These are phyloP conservation scores for Caenorhabditis remanei DNA, from an alignment of 1,140 invertebrate species.

Conservation along the genomic window DNA sequence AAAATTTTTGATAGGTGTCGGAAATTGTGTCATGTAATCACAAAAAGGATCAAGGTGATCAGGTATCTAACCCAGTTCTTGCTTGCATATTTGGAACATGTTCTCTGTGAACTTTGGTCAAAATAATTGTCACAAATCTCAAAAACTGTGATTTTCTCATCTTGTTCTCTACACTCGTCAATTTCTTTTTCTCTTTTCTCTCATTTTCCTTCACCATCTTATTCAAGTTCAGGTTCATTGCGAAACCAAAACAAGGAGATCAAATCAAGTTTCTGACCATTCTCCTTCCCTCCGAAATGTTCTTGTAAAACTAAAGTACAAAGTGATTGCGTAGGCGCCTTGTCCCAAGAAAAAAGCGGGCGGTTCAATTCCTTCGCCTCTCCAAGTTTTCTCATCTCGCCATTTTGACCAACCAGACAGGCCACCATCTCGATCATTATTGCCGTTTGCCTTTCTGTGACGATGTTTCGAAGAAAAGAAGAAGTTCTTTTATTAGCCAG, in stretches of 20 bases:
- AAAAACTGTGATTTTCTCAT: not conserved
- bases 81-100: not conserved
- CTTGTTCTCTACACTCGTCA: not conserved
- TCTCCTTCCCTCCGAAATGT: not conserved
- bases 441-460: not conserved
- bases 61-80: too few species aligned
- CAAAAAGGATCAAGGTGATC: not conserved
- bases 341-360: not conserved
- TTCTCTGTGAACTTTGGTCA: not conserved
- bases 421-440: constrained; percentile 5
- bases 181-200: not conserved
- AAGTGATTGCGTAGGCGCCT: constrained; percentile 42
- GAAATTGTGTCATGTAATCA: too few species aligned
- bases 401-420: constrained; percentile 29
- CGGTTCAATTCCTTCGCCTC: not conserved
- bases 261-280: constrained; percentile 48
- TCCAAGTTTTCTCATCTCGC: constrained; percentile 5
- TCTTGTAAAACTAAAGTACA: constrained; percentile 37
- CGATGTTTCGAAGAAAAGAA: not conserved
- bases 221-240: not conserved
- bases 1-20: too few species aligned
- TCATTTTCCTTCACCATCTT: not conserved
- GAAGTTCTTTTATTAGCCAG: not conserved
- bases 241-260: not conserved
- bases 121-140: not conserved